These are phyloP conservation scores for Hippocampus abdominalis DNA, from an alignment of 2,113 vertebrate species.

Conservation along the genomic window DNA sequence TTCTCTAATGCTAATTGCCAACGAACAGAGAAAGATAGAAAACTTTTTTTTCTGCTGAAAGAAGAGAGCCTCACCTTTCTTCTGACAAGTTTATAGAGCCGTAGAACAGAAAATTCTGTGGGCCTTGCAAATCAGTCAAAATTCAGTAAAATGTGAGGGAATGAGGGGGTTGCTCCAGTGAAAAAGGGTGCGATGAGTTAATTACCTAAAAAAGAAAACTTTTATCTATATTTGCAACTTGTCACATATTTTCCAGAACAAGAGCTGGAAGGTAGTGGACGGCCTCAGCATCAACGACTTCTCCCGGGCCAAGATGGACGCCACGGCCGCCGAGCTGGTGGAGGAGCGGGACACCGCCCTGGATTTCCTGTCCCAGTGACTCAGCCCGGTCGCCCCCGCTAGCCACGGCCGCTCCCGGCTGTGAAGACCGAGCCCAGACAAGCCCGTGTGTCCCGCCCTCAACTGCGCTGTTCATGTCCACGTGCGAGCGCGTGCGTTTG, in stretches of 20 bases:
- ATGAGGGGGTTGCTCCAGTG: too few species aligned
- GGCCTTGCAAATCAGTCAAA: too few species aligned
- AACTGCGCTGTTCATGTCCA: slow-evolving; percentile 23
- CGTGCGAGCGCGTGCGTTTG: background rate
- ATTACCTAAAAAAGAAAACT: background rate
- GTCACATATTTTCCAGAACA: slow-evolving; percentile 77
- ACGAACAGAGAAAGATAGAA: too few species aligned
- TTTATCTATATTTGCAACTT: background rate
- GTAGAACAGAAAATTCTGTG: too few species aligned
- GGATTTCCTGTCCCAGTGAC: slow-evolving; percentile 89
- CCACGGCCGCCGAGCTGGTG: slow-evolving; percentile 84
- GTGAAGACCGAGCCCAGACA: slow-evolving; percentile 62
- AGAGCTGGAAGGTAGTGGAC: slow-evolving; percentile 88
- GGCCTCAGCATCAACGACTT: slow-evolving; percentile 88
- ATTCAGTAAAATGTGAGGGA: too few species aligned
- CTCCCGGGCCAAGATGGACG: slow-evolving; percentile 87
- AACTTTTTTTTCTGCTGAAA: too few species aligned
- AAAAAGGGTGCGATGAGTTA: too few species aligned
- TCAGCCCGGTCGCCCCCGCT: slow-evolving; percentile 25
- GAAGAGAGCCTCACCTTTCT: too few species aligned
- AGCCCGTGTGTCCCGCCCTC: slow-evolving; percentile 12
- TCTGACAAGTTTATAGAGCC: too few species aligned
- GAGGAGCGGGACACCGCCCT: slow-evolving; percentile 91
- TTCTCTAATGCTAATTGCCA: too few species aligned
- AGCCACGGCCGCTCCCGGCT: slow-evolving; percentile 73